Conservation (phyloP, 1,140 invertebrate species). For the Drosophila murphyi region DNA sequence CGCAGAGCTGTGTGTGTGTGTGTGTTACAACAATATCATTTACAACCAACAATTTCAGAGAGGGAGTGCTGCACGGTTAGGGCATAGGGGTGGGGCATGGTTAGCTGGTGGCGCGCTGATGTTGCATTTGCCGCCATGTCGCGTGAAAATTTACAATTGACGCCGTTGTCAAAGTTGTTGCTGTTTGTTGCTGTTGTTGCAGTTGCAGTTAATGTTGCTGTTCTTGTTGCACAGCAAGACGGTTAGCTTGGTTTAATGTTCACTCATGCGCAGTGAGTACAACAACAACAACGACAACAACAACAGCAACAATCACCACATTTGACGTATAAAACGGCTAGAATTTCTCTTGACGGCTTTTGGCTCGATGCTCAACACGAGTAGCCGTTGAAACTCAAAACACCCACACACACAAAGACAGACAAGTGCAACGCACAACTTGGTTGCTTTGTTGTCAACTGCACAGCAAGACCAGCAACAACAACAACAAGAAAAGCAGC, state of each 20-base stretch:
- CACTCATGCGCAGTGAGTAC: conserved; percentile 76
- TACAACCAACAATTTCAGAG: conserved; percentile 60
- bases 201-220: conserved; percentile 20
- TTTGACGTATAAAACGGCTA: conserved; percentile 76
- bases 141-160: conserved; percentile 76
- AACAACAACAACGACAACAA: conserved; percentile 36
- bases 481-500: conserved; percentile 14
- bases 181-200: conserved; percentile 36
- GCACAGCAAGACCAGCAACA: conserved; percentile 35
- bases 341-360: conserved; percentile 69
- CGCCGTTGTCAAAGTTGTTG: conserved; percentile 47
- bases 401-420: conserved; percentile 42
- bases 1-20: conserved; percentile 52
- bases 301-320: conserved; percentile 41
- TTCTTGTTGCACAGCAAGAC: conserved; percentile 40
- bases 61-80: conserved; percentile 1
- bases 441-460: too few relatives aligned
- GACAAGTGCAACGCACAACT: conserved; percentile 18
- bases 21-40: conserved; percentile 76
- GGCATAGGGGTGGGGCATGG: neutral
- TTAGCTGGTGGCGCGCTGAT: too few relatives aligned
- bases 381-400: conserved; percentile 79
- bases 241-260: conserved; percentile 62
- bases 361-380: conserved; percentile 71
- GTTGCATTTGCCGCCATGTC: conserved; percentile 72